Percentiles rank a stretch among this genome's conserved stretches.
Evolutionary conservation across 2,888 invertebrate species (phyloP).

Genomic region (Caenorhabditis imperialis): DNA sequence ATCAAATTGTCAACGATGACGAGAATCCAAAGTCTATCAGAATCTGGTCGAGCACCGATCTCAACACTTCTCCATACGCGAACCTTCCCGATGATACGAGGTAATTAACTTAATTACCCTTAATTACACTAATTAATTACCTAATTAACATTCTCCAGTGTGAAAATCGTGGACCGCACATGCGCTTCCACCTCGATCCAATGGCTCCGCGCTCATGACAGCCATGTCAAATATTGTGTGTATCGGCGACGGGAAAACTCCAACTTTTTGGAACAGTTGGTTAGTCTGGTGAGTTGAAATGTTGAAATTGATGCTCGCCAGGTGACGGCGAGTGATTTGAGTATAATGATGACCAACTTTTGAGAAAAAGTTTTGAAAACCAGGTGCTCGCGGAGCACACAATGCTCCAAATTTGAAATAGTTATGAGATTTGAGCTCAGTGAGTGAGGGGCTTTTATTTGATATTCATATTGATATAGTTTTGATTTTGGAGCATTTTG

Average conservation of each 20-base stretch:
- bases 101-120: background rate
- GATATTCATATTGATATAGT: too few species aligned
- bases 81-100: constrained; percentile 71
- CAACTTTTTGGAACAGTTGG: constrained; percentile 66
- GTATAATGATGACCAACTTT: too few species aligned
- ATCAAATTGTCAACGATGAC: constrained; percentile 71
- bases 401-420: too few species aligned
- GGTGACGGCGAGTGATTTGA: background rate
- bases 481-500: too few species aligned
- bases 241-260: constrained; percentile 61
- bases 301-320: too few species aligned
- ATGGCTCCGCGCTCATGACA: constrained; percentile 65
- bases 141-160: constrained; percentile 53
- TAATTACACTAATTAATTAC: too few species aligned
- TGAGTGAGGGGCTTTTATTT: too few species aligned
- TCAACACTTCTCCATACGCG: constrained; percentile 66
- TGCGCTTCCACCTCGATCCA: constrained; percentile 61
- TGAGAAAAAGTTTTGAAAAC: constrained; percentile 4
- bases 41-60: constrained; percentile 64
- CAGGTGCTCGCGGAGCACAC: too few species aligned
- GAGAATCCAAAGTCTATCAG: constrained; percentile 54
- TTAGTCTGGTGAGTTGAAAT: constrained; percentile 60
- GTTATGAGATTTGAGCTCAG: too few species aligned
- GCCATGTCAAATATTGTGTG: constrained; percentile 66
- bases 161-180: constrained; percentile 58